These are phyloP conservation scores for Aleiodes testaceus DNA, from an alignment of 2,888 invertebrate genomes.

Conservation along the genomic window DNA sequence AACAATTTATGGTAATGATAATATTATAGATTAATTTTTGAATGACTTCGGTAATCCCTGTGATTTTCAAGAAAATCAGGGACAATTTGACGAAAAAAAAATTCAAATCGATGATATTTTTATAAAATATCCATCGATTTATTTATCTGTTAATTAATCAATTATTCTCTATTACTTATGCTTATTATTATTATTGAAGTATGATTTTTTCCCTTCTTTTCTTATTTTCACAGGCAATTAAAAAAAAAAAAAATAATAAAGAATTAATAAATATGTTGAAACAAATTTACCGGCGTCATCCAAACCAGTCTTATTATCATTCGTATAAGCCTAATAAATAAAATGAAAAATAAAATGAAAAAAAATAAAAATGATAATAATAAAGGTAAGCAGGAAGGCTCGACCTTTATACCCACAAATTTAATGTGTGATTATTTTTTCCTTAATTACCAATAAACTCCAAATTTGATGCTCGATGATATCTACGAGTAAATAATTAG, in stretches of 20 bases:
- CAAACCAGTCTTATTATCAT: conserved; percentile 42
- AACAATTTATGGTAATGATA: conserved; percentile 35
- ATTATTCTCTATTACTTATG: conserved; percentile 13
- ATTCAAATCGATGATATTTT: neutral
- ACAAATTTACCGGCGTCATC: conserved; percentile 19
- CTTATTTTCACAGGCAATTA: neutral
- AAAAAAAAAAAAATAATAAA: neutral
- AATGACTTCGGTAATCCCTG: conserved; percentile 20
- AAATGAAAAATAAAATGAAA: conserved; percentile 37
- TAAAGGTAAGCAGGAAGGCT: conserved; percentile 15
- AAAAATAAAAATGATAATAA: conserved; percentile 20
- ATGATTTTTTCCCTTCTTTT: conserved; percentile 23
- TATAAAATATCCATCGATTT: conserved; percentile 2
- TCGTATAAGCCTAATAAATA: conserved; percentile 42
- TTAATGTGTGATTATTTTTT: neutral
- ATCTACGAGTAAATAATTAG: neutral
- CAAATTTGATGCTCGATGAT: no score
- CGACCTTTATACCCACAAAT: conserved; percentile 14
- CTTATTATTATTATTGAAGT: conserved; percentile 6
- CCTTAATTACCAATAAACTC: neutral
- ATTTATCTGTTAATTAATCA: conserved; percentile 7
- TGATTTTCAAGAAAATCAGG: conserved; percentile 26
- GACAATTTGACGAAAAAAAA: conserved; percentile 7
- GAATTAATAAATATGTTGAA: conserved; percentile 17
- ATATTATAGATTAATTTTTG: conserved; percentile 38